Evolutionary conservation across 2,113 vertebrate species (phyloP), one percentile per base, ranked within the genome.

Genomic region (Strix uralensis): DNA sequence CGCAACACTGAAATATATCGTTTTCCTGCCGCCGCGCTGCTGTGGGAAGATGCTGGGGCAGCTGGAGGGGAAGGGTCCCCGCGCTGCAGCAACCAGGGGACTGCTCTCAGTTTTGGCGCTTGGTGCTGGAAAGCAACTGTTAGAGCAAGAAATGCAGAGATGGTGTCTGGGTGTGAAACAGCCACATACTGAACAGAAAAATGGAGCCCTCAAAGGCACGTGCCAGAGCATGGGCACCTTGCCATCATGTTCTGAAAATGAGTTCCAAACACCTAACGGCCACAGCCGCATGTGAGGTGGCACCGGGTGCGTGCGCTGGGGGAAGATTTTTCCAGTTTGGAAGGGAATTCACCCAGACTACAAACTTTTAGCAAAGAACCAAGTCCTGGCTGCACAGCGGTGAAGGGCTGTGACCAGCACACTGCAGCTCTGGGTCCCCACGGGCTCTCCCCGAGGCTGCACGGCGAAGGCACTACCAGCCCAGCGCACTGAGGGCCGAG

Each of bases 41-140:
- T 81, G 72, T 77, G 36, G 79, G 79, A 69, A 92, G 85, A 69
- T 70, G 71, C 91, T 71, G 49, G 74, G 84, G 84, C 92, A 90
- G 81, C 79, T 92, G 79, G 78, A 91, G 67, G 66, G 73, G 90
- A 54, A 61, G 47, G 84, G 88, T 95, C 95, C 94, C 94, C 92
- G 94, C 54, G 14, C 46, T 47, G 82, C 44, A 81, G 66, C 86
- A 47, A 34, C 20, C 12, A 75, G 29, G 44, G 21, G 15, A 30
- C 94, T 95, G 88, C 71, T 95, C 95, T 94, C 91, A 77, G 79
- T 89, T 61, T 62, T 65, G 47, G 49, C 42, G 29, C 67, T 34
- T 36, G 61, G 34, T 18, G 44, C 65, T 72, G 61, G 81, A 58
- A 89, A 94, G 83, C 80, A 94, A 59, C 54, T 36, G 71, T 62